A percentile compares a stretch with the other conserved stretches of the same genome.
Evolutionary conservation across 2,888 invertebrate species (phyloP).

Genomic region (Melanostoma scalare): DNA sequence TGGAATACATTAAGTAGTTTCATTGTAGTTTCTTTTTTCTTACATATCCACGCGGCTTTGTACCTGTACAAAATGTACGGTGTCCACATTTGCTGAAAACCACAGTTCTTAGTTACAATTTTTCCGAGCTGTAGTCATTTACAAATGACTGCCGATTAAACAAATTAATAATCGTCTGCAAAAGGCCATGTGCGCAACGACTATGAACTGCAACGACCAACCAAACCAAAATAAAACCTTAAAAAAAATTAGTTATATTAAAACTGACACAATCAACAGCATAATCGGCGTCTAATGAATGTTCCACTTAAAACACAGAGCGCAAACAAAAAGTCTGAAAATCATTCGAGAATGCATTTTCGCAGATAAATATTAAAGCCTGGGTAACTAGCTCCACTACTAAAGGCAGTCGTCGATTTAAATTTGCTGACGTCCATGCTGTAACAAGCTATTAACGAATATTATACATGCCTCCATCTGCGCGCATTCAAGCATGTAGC

Average conservation of each 20-base stretch:
- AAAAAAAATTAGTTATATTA: slow-evolving; percentile 66
- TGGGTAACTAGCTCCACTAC: slow-evolving; percentile 42
- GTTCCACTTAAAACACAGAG: slow-evolving; percentile 66
- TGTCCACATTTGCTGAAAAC: neutral
- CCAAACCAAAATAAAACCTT: slow-evolving; percentile 34
- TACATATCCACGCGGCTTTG: neutral
- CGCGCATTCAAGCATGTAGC: slow-evolving; percentile 19
- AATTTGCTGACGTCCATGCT: slow-evolving; percentile 45
- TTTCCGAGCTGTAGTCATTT: slow-evolving; percentile 32
- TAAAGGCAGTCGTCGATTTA: slow-evolving; percentile 30
- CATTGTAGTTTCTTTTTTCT: too few species aligned
- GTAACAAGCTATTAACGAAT: slow-evolving; percentile 45
- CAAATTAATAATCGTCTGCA: slow-evolving; percentile 67
- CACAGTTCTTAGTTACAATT: slow-evolving; percentile 18
- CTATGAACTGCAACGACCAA: neutral
- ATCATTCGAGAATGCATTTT: slow-evolving; percentile 42
- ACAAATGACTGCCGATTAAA: slow-evolving; percentile 67
- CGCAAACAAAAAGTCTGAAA: slow-evolving; percentile 43
- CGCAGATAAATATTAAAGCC: slow-evolving; percentile 54
- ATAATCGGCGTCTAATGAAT: slow-evolving; percentile 72
- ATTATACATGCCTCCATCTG: slow-evolving; percentile 41
- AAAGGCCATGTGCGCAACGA: slow-evolving; percentile 24
- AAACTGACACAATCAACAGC: slow-evolving; percentile 70
- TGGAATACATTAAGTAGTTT: too few species aligned
- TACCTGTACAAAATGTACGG: neutral